A percentile compares a stretch with the other conserved stretches of the same genome.
phyloP scores from a whole-genome alignment of 2,797 vertebrate species.

The Xiphorhynchus erythropygius region DNA sequence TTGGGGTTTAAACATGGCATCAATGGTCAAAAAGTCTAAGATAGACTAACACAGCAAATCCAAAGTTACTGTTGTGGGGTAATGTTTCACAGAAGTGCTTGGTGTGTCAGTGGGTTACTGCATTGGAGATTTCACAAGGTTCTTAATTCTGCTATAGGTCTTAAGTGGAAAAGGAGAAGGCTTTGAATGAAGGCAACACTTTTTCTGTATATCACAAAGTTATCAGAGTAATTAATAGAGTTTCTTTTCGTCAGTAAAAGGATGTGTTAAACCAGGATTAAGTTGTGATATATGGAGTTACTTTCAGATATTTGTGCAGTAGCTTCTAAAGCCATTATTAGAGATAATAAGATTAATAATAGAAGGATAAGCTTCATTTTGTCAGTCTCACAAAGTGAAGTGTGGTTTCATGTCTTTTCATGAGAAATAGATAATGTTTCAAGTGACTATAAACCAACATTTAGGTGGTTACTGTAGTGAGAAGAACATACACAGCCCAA shows the following conservation, averaged over 20 bases:
- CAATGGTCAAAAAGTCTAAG: neutral
- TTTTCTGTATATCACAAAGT: too few relatives aligned
- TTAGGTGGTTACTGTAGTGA: neutral
- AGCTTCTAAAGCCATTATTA: neutral
- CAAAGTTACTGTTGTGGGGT: neutral
- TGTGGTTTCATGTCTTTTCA: neutral
- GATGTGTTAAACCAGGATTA: neutral
- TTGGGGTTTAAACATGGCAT: neutral
- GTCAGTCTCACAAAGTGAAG: neutral
- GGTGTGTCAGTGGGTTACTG: neutral
- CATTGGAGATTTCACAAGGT: neutral
- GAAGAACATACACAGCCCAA: neutral
- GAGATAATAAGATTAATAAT: conserved; percentile 2
- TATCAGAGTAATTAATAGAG: neutral
- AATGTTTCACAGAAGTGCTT: neutral
- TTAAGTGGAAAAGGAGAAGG: too few relatives aligned
- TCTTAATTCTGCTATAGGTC: neutral
- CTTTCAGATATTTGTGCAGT: neutral
- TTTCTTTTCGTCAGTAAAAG: neutral
- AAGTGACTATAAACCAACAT: neutral
- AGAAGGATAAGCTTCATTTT: conserved; percentile 5
- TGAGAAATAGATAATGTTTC: neutral
- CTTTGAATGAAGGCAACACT: too few relatives aligned
- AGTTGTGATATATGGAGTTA: neutral
- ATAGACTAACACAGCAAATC: neutral